Conservation (phyloP, 2,797 vertebrate species). For the Galaxias olidus region DNA sequence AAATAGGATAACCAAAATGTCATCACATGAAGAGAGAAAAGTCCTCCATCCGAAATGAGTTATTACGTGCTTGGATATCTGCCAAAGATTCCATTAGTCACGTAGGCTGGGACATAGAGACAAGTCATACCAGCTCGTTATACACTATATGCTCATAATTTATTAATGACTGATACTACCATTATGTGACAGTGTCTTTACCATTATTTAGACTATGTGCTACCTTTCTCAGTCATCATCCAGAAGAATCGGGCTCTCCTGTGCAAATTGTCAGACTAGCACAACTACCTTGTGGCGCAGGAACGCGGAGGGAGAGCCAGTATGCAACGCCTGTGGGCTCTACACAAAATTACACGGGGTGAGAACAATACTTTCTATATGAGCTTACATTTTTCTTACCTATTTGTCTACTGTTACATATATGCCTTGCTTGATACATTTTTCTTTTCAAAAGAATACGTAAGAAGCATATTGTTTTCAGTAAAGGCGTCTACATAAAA, state of each 20-base stretch:
- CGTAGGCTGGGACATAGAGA: neutral
- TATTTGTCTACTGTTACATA: neutral
- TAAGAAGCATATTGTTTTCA: neutral
- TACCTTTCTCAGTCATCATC: conserved; percentile 84
- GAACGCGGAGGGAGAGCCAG: conserved; percentile 95
- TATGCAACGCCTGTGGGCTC: conserved; percentile 97
- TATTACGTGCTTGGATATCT: conserved; percentile 12
- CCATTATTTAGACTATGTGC: neutral
- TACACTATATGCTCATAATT: neutral
- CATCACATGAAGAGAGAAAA: conserved; percentile 34
- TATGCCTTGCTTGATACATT: too few species aligned
- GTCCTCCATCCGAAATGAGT: conserved; percentile 8
- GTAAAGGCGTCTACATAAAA: neutral
- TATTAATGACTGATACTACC: conserved; percentile 5
- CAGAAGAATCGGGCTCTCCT: conserved; percentile 92
- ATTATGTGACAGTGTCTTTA: conserved; percentile 7
- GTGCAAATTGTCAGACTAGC: conserved; percentile 97
- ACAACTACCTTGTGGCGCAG: conserved; percentile 98
- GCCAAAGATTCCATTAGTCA: conserved; percentile 14
- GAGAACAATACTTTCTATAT: conserved; percentile 27
- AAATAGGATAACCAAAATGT: conserved; percentile 40
- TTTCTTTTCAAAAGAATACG: too few species aligned
- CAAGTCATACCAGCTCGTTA: neutral
- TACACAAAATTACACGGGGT: conserved; percentile 99
- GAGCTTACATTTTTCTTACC: neutral